These are phyloP conservation scores for Antitype chi DNA, from an alignment of 2,888 invertebrate genomes.

Conservation along the genomic window DNA sequence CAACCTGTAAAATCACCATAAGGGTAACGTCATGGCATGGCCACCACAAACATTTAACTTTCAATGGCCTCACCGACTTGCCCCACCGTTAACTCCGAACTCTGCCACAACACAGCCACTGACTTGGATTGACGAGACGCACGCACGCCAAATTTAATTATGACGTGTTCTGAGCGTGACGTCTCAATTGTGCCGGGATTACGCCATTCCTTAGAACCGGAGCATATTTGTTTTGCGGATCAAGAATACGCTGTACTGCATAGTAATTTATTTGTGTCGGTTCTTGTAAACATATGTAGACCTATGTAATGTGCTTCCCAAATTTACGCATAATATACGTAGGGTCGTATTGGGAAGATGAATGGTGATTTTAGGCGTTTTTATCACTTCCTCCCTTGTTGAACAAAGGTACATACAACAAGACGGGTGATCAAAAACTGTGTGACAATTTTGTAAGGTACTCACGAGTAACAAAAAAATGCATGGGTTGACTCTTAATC, in stretches of 20 bases:
- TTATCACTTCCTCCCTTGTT: neutral
- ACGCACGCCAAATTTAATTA: constrained; percentile 78
- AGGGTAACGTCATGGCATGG: neutral
- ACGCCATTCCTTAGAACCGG: constrained; percentile 56
- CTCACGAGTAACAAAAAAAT: neutral
- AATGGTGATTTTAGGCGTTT: neutral
- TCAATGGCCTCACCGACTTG: constrained; percentile 17
- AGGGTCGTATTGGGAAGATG: neutral
- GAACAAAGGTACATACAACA: neutral
- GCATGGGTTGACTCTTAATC: too few relatives aligned
- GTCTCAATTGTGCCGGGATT: constrained; percentile 73
- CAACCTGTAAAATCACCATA: neutral
- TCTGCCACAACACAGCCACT: constrained; percentile 52
- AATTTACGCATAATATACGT: neutral
- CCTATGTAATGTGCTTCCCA: neutral
- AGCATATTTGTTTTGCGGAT: constrained; percentile 54
- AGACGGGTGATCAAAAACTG: neutral
- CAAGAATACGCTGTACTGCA: constrained; percentile 38
- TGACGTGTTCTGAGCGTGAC: constrained; percentile 70
- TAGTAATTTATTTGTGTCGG: constrained; percentile 47
- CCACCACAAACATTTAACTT: constrained; percentile 3
- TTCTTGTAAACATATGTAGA: constrained; percentile 10
- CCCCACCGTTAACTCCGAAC: constrained; percentile 29
- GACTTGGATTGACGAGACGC: constrained; percentile 76
- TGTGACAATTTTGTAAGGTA: neutral